Evolutionary conservation across 2,888 invertebrate species (phyloP).

Genomic region (Biston betularia): DNA sequence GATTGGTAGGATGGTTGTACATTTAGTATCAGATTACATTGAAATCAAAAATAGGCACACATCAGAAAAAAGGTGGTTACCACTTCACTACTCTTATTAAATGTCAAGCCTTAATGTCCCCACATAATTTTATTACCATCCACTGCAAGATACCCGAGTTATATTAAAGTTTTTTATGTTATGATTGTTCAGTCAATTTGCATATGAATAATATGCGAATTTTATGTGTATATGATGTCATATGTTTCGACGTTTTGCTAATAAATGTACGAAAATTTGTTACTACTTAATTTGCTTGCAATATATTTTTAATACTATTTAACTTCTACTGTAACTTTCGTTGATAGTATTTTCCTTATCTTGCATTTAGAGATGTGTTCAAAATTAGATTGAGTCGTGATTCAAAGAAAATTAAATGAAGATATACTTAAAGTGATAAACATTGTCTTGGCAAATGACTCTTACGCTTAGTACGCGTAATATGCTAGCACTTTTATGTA

Average conservation of each 20-base stretch:
- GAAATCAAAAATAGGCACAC: no score
- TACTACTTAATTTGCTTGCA: slow-evolving; percentile 16
- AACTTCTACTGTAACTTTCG: no score
- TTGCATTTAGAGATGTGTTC: background rate
- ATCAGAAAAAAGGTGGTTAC: background rate
- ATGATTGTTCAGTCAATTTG: slow-evolving; percentile 77
- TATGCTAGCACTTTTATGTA: no score
- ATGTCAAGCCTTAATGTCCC: slow-evolving; percentile 19
- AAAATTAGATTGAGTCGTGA: no score
- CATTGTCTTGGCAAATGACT: no score
- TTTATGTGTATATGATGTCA: slow-evolving; percentile 76
- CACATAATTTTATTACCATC: slow-evolving; percentile 53
- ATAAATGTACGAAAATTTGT: slow-evolving; percentile 60
- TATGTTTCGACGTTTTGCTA: slow-evolving; percentile 61
- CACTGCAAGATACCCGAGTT: slow-evolving; percentile 56
- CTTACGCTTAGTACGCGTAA: no score
- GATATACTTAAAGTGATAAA: no score
- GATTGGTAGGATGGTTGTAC: no score
- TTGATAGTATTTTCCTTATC: background rate
- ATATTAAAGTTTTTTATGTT: slow-evolving; percentile 72
- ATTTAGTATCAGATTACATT: no score
- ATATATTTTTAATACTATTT: background rate
- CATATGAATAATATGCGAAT: slow-evolving; percentile 74
- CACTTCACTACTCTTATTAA: slow-evolving; percentile 17
- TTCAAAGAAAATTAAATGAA: no score